phyloP scores from a whole-genome alignment of 2,113 vertebrate genomes.

The Chaetops frenatus region DNA sequence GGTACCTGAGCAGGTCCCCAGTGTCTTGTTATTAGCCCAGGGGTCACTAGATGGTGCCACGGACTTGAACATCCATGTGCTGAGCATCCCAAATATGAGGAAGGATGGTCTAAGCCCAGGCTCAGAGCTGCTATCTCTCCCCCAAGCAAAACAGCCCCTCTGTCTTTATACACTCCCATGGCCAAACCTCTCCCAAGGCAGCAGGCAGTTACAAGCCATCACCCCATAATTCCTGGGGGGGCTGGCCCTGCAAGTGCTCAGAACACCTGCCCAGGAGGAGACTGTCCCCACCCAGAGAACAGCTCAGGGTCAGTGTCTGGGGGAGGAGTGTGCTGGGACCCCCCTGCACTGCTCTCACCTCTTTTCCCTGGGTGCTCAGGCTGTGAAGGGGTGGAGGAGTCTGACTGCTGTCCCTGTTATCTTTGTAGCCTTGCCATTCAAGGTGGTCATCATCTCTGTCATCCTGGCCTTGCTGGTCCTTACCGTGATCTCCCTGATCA shows the following conservation, averaged over 20 bases:
- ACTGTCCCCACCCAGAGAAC: background rate
- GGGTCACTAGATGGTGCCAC: slow-evolving; percentile 55
- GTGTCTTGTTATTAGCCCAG: background rate
- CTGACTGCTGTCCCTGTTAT: slow-evolving; percentile 3
- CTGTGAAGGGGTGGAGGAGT: background rate
- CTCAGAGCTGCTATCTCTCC: background rate
- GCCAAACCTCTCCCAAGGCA: background rate
- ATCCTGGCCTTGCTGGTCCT: slow-evolving; percentile 88
- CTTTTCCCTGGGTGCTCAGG: background rate
- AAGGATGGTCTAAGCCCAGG: background rate
- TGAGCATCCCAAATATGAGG: background rate
- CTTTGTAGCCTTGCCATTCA: slow-evolving; percentile 82
- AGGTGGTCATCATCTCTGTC: slow-evolving; percentile 87
- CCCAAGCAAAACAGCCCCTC: background rate
- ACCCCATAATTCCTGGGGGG: background rate
- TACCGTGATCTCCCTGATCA: slow-evolving; percentile 83
- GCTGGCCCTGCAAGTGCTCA: background rate
- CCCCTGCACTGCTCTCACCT: background rate
- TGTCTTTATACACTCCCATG: background rate
- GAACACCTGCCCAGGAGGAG: background rate
- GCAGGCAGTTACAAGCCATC: background rate
- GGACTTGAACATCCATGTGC: background rate
- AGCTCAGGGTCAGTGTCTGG: background rate
- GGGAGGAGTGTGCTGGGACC: background rate
- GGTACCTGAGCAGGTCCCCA: background rate